A percentile compares a stretch with the other conserved stretches of the same genome.
These are phyloP conservation scores for Barnardius zonarius DNA, from an alignment of 2,113 vertebrate genomes.

Conservation along the genomic window DNA sequence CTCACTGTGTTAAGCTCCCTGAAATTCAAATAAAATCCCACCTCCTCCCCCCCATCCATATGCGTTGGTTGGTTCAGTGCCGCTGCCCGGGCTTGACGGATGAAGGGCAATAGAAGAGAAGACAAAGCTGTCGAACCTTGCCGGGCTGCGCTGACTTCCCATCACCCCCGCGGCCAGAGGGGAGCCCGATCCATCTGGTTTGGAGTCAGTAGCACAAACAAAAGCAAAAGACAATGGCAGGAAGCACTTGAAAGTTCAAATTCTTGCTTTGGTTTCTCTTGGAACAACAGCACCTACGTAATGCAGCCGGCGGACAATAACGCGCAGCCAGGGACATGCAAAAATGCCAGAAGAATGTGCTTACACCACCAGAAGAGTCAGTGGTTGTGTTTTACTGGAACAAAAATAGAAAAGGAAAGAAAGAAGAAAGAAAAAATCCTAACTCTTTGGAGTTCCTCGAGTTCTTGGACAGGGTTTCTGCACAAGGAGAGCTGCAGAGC, in stretches of 20 bases:
- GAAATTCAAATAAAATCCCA: constrained; percentile 63
- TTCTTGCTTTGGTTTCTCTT: constrained; percentile 63
- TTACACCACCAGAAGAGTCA: not conserved
- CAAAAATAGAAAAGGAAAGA: constrained; percentile 26
- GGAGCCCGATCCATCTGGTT: constrained; percentile 66
- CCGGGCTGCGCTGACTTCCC: constrained; percentile 6
- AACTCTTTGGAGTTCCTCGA: constrained; percentile 8
- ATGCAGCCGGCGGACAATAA: not conserved
- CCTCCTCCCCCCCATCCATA: constrained; percentile 17
- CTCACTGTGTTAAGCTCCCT: constrained; percentile 62
- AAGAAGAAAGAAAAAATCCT: fast-evolving
- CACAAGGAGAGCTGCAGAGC: not conserved
- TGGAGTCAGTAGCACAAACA: constrained; percentile 66
- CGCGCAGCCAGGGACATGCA: not conserved
- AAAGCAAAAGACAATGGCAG: constrained; percentile 70
- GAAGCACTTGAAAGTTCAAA: constrained; percentile 73
- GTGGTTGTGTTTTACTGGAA: constrained; percentile 1
- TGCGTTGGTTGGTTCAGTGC: not conserved
- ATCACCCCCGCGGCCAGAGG: not conserved
- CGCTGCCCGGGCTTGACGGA: constrained; percentile 12
- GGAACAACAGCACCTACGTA: constrained; percentile 39
- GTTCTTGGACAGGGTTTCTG: not conserved
- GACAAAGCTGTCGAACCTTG: constrained; percentile 56
- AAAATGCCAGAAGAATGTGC: constrained; percentile 42
- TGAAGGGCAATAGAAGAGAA: constrained; percentile 40